A percentile compares a stretch with the other conserved stretches of the same genome.
phyloP scores from a whole-genome alignment of 2,888 invertebrate species.

The Belgica antarctica region DNA sequence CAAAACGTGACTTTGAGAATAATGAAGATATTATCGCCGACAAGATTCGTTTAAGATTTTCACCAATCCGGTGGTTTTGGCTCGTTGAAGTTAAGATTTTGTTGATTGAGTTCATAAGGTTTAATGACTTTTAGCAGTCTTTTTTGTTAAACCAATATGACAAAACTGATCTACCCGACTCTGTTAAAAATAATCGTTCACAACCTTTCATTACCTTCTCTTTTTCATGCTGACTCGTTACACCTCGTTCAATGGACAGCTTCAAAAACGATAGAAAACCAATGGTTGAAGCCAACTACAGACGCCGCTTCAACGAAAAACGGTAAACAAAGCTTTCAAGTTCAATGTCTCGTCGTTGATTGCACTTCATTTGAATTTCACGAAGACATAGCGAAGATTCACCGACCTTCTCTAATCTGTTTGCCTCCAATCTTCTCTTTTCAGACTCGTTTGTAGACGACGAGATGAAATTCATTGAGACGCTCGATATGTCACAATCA shows the following conservation, averaged over 20 bases:
- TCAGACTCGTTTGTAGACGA: neutral
- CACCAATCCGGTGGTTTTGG: too few relatives aligned
- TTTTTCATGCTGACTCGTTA: too few relatives aligned
- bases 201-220: too few relatives aligned
- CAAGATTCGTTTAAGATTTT: neutral
- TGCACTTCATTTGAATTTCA: neutral
- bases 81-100: too few relatives aligned
- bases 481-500: neutral
- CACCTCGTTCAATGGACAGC: too few relatives aligned
- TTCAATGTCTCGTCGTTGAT: neutral
- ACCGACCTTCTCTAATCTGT: neutral
- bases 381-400: too few relatives aligned
- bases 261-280: neutral
- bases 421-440: neutral
- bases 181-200: too few relatives aligned
- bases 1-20: too few relatives aligned
- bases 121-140: too few relatives aligned
- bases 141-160: too few relatives aligned
- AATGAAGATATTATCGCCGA: neutral
- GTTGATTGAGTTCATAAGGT: too few relatives aligned
- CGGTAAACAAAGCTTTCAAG: constrained; percentile 5
- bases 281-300: neutral
- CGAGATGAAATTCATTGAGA: neutral
- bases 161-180: too few relatives aligned
- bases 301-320: neutral